Evolutionary conservation across 2,888 invertebrate species (phyloP).

Genomic region (Drosophila antonietae): DNA sequence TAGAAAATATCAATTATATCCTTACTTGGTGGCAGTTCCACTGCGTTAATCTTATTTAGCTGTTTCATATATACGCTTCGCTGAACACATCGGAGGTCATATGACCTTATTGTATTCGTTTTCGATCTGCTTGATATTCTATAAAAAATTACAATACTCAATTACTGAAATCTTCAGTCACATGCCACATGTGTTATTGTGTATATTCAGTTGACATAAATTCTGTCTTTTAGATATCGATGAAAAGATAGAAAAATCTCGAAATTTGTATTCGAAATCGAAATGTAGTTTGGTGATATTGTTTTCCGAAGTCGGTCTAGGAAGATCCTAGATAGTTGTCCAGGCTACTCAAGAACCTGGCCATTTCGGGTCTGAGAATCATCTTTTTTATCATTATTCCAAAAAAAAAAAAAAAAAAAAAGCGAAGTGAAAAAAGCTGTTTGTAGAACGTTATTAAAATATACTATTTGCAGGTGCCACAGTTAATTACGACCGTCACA

Average conservation of each 20-base stretch:
- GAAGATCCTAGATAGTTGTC: no score
- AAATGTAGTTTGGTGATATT: no score
- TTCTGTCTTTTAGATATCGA: not conserved
- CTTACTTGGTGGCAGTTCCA: conserved; percentile 65
- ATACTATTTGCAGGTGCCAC: no score
- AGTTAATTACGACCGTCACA: no score
- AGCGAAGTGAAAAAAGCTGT: no score
- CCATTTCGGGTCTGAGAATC: no score
- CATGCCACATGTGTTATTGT: not conserved
- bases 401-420: no score
- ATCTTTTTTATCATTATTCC: no score
- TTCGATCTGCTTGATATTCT: not conserved
- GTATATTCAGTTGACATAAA: not conserved
- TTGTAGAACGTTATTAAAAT: no score
- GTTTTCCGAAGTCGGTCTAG: no score
- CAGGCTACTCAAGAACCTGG: no score
- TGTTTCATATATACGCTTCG: conserved; percentile 33
- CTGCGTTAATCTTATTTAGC: conserved; percentile 50
- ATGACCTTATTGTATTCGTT: conserved; percentile 21
- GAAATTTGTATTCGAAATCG: not conserved
- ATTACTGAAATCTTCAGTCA: conserved; percentile 16
- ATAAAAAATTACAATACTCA: not conserved
- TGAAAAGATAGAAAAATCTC: not conserved
- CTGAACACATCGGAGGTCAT: conserved; percentile 34
- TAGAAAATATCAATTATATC: conserved; percentile 39